Percentiles rank a stretch among this genome's conserved stretches.
Conservation (phyloP, 2,888 invertebrate genomes). For the Drosophila neotestacea region DNA sequence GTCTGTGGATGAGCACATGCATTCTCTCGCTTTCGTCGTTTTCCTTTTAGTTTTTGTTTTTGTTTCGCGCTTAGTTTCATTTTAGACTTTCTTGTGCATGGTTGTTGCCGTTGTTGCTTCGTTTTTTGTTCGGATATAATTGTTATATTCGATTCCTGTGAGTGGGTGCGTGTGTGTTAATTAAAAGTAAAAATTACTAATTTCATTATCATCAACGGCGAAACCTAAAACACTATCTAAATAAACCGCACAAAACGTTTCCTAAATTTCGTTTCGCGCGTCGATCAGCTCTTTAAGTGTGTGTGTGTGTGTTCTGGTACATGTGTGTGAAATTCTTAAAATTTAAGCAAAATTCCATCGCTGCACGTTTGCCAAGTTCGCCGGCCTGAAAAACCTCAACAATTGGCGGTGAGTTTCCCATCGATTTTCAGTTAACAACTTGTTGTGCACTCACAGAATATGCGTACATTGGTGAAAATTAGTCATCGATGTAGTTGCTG, state of each 20-base stretch:
- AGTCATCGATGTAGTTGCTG: constrained; percentile 64
- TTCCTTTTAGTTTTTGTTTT: constrained; percentile 48
- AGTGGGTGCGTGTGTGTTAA: constrained; percentile 40
- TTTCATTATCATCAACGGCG: constrained; percentile 14
- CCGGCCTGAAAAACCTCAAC: constrained; percentile 47
- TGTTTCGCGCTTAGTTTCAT: constrained; percentile 56
- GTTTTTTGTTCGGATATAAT: constrained; percentile 58
- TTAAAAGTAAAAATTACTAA: constrained; percentile 30
- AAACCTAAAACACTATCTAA: constrained; percentile 14
- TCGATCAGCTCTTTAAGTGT: constrained; percentile 41
- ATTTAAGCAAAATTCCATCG: constrained; percentile 64
- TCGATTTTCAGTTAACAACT: constrained; percentile 58
- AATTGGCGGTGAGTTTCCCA: constrained; percentile 63
- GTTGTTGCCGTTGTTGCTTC: constrained; percentile 53
- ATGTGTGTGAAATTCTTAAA: constrained; percentile 57
- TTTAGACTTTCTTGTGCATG: constrained; percentile 62
- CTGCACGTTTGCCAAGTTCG: constrained; percentile 40
- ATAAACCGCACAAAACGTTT: constrained; percentile 33
- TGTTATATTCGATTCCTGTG: constrained; percentile 49
- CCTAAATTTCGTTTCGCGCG: constrained; percentile 33
- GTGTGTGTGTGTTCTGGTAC: constrained; percentile 18
- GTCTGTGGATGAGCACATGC: constrained; percentile 18
- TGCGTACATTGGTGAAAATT: constrained; percentile 51
- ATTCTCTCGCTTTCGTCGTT: constrained; percentile 35
- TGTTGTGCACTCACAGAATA: constrained; percentile 42